Evolutionary conservation across 2,113 vertebrate genomes (phyloP).

Genomic region (Gavialis gangeticus): DNA sequence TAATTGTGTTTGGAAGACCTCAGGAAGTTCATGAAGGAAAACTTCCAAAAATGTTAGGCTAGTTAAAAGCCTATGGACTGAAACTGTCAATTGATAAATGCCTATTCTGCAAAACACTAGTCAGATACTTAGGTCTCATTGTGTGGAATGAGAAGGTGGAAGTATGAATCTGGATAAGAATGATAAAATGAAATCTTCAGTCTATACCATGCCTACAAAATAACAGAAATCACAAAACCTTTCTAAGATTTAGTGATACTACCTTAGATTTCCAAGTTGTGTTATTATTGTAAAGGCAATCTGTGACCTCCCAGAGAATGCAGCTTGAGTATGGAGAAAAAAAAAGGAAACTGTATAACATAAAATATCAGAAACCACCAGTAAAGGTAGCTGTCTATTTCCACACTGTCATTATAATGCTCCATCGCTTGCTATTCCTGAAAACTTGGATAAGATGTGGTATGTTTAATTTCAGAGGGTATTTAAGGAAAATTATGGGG

Average conservation of each 20-base stretch:
- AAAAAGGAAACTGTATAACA: background rate
- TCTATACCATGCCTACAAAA: background rate
- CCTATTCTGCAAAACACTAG: background rate
- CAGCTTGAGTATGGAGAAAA: background rate
- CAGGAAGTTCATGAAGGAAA: background rate
- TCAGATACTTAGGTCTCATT: background rate
- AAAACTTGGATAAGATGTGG: background rate
- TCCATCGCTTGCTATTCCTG: background rate
- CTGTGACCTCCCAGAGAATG: background rate
- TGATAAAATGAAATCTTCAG: background rate
- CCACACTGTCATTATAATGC: background rate
- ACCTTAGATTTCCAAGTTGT: background rate
- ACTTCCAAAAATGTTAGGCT: background rate
- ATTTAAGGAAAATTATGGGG: background rate
- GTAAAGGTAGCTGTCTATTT: background rate
- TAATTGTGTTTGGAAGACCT: background rate
- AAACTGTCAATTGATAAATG: background rate
- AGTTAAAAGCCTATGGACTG: background rate
- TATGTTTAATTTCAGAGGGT: background rate
- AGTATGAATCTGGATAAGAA: background rate
- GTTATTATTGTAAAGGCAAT: background rate
- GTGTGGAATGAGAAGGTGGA: background rate
- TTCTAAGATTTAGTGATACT: background rate
- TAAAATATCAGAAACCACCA: background rate
- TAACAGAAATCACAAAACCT: background rate